Base-by-base conservation (phyloP, 2,113 vertebrate genomes). In the Corythaixoides concolor region DNA sequence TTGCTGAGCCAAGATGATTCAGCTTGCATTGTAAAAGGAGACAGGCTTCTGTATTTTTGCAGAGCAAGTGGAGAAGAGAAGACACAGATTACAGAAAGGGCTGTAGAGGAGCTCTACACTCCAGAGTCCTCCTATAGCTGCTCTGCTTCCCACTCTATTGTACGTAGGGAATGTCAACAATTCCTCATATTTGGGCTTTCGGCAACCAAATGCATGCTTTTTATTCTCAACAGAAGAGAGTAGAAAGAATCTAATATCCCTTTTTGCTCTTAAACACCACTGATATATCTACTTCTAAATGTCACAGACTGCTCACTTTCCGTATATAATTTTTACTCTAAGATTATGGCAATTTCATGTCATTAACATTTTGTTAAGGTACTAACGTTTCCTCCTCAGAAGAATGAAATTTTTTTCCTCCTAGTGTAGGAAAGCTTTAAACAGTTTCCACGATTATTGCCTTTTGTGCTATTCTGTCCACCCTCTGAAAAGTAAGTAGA, bases 371-470 rank as follows among this genome's bases (percentile, higher is more conserved):
- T 70, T 58, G 10, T 45, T 62, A 45, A n/a, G 12, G 6, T 59
- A 58, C 6, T 4, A 67, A 35, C 5, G 5, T 62, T 90, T 76
- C 22, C 28, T 78, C 5, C 28, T 53, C 8, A n/a, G 12, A 73
- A 64, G 5, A 62, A 30, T 1, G 12, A 78, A 66, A 22, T 1
- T 0, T 1, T 30, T 55, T 60, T 66, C 19, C 14, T 82, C 30
- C 22, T 75, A 33, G 50, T 35, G 6, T 63, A 5, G 5, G 8
- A 60, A 74, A 85, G 5, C 1, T 20, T 70, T 26, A 50, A 91
- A 70, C 2, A 62, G 9, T 72, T 85, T 82, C 64, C 66, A 58
- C 2, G 5, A 2, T 18, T 66, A 55, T 0, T 58, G 12, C 20
- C 22, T 87, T 74, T 70, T 55, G 14, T 47, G 15, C 26, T 55